phyloP scores from a whole-genome alignment of 2,113 vertebrate genomes.

The Ceratotherium simum region DNA sequence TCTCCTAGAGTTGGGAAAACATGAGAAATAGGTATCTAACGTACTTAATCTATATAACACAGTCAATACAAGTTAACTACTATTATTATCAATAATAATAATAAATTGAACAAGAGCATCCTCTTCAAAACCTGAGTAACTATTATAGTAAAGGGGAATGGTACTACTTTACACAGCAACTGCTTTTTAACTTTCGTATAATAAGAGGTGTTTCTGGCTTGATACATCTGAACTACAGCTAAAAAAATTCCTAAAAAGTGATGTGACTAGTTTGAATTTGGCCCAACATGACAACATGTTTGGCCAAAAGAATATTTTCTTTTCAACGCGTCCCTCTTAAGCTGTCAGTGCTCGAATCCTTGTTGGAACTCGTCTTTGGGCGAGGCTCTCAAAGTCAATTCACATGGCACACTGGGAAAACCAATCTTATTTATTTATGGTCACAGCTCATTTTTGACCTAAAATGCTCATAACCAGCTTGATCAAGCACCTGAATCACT shows the following conservation, averaged over 20 bases:
- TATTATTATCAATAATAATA: background rate
- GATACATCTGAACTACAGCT: background rate
- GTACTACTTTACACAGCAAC: background rate
- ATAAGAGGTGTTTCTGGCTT: background rate
- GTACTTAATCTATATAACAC: background rate
- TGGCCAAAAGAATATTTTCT: conserved; percentile 26
- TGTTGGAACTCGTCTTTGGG: background rate
- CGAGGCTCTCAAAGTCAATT: background rate
- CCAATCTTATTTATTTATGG: conserved; percentile 17
- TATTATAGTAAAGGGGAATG: background rate
- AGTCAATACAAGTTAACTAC: background rate
- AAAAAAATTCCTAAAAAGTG: background rate
- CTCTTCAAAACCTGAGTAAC: background rate
- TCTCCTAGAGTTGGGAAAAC: background rate
- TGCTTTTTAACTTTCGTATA: background rate
- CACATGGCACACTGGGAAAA: background rate
- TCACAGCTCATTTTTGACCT: conserved; percentile 45
- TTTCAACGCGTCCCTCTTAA: background rate
- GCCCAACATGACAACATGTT: background rate
- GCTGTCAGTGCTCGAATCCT: background rate
- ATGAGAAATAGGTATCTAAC: background rate
- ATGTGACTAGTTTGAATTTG: background rate
- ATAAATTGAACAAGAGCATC: background rate
- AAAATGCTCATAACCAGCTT: conserved; percentile 19
- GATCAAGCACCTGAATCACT: background rate